phyloP scores from a whole-genome alignment of 2,113 vertebrate genomes.

The Mormoops blainvillei region DNA sequence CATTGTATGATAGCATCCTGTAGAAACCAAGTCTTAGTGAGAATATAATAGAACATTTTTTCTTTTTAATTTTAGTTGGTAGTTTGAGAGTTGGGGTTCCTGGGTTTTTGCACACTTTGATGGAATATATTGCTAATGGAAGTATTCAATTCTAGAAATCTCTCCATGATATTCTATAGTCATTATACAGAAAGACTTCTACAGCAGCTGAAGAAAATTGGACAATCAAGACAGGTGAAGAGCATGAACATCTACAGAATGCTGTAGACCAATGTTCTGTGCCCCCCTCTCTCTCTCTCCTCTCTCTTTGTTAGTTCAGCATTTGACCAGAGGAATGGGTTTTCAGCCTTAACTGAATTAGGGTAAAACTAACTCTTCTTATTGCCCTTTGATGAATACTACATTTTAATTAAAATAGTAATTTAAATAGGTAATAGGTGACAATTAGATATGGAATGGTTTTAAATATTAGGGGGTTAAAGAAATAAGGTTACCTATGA shows the following conservation, averaged over 20 bases:
- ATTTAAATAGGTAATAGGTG: not conserved
- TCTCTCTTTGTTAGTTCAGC: not conserved
- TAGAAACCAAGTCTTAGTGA: not conserved
- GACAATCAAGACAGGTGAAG: not conserved
- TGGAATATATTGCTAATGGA: not conserved
- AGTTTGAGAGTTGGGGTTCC: not conserved
- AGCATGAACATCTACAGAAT: not conserved
- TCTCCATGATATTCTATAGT: not conserved
- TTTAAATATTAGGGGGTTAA: not conserved
- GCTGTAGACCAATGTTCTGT: not conserved
- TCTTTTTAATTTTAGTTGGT: not conserved
- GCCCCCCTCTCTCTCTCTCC: not conserved
- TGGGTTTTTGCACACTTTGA: not conserved
- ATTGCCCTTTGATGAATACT: not conserved
- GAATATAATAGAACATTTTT: not conserved
- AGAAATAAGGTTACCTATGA: not conserved
- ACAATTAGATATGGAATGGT: not conserved
- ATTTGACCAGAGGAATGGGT: not conserved
- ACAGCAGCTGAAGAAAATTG: not conserved
- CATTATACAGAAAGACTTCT: not conserved
- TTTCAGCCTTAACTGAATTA: not conserved
- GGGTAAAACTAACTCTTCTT: not conserved
- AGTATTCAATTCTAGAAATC: not conserved
- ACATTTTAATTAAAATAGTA: not conserved
- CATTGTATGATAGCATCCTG: not conserved